A percentile compares a stretch with the other conserved stretches of the same genome.
These are phyloP conservation scores for Limosa lapponica DNA, from an alignment of 2,797 vertebrate genomes.

Conservation along the genomic window DNA sequence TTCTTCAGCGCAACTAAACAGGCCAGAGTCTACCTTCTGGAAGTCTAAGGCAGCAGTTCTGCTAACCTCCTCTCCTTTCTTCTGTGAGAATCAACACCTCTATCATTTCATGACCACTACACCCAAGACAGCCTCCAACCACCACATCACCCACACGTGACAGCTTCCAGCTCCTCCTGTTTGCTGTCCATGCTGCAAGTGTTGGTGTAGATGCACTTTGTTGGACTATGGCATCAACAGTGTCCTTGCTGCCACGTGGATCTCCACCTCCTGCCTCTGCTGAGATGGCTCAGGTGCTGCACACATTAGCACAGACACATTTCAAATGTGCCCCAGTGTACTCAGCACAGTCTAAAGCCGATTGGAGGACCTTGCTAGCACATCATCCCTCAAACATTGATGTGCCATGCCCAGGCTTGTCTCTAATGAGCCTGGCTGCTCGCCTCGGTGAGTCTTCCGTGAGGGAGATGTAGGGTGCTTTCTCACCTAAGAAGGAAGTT, in stretches of 20 bases:
- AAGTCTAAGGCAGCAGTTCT: background rate
- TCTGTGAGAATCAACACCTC: background rate
- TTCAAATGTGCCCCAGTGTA: background rate
- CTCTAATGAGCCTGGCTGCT: background rate
- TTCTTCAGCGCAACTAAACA: background rate
- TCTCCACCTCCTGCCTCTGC: background rate
- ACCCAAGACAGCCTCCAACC: background rate
- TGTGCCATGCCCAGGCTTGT: background rate
- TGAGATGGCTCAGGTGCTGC: background rate
- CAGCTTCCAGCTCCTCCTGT: background rate
- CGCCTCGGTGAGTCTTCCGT: fast-evolving
- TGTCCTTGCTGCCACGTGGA: background rate
- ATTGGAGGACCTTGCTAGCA: background rate
- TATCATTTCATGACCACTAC: background rate
- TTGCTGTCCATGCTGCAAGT: background rate
- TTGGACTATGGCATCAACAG: background rate
- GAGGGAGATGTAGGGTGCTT: background rate
- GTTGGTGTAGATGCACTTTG: background rate
- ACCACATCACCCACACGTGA: background rate
- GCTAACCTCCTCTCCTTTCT: background rate
- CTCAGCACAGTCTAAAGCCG: background rate
- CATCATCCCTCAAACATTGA: background rate
- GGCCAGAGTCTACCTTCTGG: background rate
- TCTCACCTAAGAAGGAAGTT: background rate
- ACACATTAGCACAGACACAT: background rate